These are phyloP conservation scores for Podilymbus podiceps DNA, from an alignment of 2,113 vertebrate species.

Conservation along the genomic window DNA sequence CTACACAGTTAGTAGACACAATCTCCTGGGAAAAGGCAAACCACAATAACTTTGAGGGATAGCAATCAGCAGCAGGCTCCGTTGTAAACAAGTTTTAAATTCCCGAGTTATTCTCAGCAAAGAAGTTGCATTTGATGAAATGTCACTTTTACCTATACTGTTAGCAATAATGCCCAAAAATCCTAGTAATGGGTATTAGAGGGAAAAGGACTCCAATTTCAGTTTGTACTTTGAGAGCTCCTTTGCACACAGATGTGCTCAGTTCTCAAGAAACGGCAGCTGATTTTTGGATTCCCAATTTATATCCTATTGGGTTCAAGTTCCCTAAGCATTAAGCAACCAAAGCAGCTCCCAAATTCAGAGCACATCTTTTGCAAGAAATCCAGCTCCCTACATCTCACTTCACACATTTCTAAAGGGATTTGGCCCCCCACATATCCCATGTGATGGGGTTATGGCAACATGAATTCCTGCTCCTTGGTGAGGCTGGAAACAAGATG, in stretches of 20 bases:
- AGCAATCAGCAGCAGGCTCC: neutral
- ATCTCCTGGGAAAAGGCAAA: neutral
- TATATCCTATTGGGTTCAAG: neutral
- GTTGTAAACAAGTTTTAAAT: neutral
- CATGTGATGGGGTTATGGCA: neutral
- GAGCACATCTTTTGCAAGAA: neutral
- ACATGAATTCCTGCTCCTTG: rapidly evolving
- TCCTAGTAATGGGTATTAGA: neutral
- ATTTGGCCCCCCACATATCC: neutral
- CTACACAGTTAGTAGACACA: neutral
- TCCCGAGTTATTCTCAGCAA: neutral
- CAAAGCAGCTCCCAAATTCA: neutral
- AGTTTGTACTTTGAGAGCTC: neutral
- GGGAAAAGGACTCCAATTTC: neutral
- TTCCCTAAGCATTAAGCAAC: neutral
- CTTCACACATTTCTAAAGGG: neutral
- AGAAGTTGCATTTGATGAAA: neutral
- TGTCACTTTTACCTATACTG: neutral
- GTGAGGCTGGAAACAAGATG: neutral
- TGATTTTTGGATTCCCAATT: neutral
- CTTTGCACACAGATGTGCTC: neutral
- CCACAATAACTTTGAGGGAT: neutral
- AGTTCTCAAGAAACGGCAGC: neutral
- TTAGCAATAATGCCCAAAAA: neutral
- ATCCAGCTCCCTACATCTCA: neutral